These are phyloP conservation scores for Oryzias dopingdopingensis DNA, from an alignment of 2,797 vertebrate genomes.

Conservation along the genomic window DNA sequence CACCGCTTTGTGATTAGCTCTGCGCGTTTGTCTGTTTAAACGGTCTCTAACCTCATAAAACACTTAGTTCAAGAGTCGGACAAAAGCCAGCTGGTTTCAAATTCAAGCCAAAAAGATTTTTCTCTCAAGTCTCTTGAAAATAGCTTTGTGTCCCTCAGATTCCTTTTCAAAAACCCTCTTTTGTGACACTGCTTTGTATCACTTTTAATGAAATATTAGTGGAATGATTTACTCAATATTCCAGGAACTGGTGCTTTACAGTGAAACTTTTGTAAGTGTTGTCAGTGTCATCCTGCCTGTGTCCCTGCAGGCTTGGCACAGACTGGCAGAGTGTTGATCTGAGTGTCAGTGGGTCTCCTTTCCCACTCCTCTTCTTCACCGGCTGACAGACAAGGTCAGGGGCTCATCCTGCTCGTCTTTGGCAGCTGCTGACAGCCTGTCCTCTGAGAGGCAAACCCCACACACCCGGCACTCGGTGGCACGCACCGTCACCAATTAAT, in stretches of 20 bases:
- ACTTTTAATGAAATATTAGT: not conserved
- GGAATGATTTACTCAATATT: not conserved
- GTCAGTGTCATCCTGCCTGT: slow-evolving; percentile 32
- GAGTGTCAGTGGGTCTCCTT: slow-evolving; percentile 68
- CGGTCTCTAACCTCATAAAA: slow-evolving; percentile 4
- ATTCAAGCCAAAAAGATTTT: not conserved
- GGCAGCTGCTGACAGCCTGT: slow-evolving; percentile 74
- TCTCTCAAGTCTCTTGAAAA: not conserved
- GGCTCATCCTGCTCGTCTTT: slow-evolving; percentile 69
- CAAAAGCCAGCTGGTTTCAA: slow-evolving; percentile 4
- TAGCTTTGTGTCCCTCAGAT: not conserved
- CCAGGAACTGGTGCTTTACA: not conserved
- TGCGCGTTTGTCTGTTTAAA: slow-evolving; percentile 2
- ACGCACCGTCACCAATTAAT: slow-evolving; percentile 76
- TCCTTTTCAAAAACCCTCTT: not conserved
- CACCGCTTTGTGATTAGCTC: slow-evolving; percentile 8
- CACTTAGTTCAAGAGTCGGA: not conserved
- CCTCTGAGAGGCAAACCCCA: slow-evolving; percentile 71
- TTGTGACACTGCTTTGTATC: not conserved
- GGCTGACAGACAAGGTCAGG: slow-evolving; percentile 82
- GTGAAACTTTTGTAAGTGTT: slow-evolving; percentile 4
- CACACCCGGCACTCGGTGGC: slow-evolving; percentile 63
- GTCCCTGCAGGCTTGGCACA: slow-evolving; percentile 60
- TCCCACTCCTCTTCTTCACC: slow-evolving; percentile 53
- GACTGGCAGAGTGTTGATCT: slow-evolving; percentile 71